These are phyloP conservation scores for Diplodus puntazzo DNA, from an alignment of 2,797 vertebrate genomes.

Conservation along the genomic window DNA sequence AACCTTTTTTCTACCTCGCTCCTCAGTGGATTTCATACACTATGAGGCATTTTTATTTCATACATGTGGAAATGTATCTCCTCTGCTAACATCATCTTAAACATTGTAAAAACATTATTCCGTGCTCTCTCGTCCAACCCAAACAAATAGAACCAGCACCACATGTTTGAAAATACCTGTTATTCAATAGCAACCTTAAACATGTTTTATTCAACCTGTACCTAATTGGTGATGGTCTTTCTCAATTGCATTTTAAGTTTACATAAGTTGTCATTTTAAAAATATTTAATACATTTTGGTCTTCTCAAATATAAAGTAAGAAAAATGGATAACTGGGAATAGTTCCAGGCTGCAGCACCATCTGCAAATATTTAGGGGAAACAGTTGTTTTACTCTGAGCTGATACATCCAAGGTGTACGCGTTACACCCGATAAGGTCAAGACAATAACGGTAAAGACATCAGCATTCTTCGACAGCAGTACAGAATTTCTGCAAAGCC, in stretches of 20 bases:
- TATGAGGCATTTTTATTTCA: neutral
- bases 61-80: neutral
- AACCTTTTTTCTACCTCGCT: neutral
- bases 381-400: conserved; percentile 46
- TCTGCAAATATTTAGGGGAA: conserved; percentile 67
- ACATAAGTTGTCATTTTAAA: conserved; percentile 11
- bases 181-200: neutral
- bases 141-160: neutral
- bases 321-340: conserved; percentile 41
- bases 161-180: neutral
- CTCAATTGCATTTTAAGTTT: neutral
- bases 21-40: neutral
- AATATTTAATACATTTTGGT: conserved; percentile 17
- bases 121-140: neutral
- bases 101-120: neutral
- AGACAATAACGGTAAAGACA: conserved; percentile 48
- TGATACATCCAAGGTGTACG: conserved; percentile 53
- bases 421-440: conserved; percentile 42
- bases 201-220: neutral
- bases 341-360: conserved; percentile 40
- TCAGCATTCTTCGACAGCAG: conserved; percentile 51
- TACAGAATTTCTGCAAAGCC: conserved; percentile 51
- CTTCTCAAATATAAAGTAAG: conserved; percentile 23
- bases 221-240: neutral
- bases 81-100: conserved; percentile 2